Evolutionary conservation across 1,140 invertebrate species (phyloP).

Genomic region (Chelonus insularis): DNA sequence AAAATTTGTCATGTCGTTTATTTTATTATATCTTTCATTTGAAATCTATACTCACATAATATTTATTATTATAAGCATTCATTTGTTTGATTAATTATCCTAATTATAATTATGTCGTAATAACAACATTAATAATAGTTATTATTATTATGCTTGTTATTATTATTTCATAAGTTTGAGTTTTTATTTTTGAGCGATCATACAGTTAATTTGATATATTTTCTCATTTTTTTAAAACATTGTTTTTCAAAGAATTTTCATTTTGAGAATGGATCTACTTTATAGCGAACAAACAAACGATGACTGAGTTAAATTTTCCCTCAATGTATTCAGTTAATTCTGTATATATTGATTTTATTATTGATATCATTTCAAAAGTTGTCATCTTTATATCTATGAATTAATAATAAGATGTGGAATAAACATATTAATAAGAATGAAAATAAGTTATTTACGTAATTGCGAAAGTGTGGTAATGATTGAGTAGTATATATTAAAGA

Average conservation of each 20-base stretch:
- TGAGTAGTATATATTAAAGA: too few species aligned
- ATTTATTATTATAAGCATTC: not conserved
- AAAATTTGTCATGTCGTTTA: too few species aligned
- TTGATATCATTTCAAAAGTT: not conserved
- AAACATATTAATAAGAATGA: too few species aligned
- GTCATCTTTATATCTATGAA: too few species aligned
- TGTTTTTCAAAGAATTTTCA: not conserved
- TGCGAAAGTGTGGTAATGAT: too few species aligned
- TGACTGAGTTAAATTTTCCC: conserved; percentile 1
- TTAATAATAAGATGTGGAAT: too few species aligned
- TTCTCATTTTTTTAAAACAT: conserved; percentile 6
- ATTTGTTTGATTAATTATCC: not conserved
- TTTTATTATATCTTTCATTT: not conserved
- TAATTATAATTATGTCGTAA: not conserved
- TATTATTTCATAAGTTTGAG: not conserved
- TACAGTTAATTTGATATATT: conserved; percentile 10
- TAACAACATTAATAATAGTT: not conserved
- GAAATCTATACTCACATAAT: not conserved
- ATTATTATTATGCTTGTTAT: not conserved
- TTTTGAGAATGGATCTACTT: not conserved
- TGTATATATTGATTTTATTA: not conserved
- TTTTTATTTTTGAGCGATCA: not conserved
- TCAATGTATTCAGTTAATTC: not conserved
- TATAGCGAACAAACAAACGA: not conserved
- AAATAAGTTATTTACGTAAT: too few species aligned